These are phyloP conservation scores for Tarsius wallacei DNA, from an alignment of 2,797 vertebrate genomes.

Conservation along the genomic window DNA sequence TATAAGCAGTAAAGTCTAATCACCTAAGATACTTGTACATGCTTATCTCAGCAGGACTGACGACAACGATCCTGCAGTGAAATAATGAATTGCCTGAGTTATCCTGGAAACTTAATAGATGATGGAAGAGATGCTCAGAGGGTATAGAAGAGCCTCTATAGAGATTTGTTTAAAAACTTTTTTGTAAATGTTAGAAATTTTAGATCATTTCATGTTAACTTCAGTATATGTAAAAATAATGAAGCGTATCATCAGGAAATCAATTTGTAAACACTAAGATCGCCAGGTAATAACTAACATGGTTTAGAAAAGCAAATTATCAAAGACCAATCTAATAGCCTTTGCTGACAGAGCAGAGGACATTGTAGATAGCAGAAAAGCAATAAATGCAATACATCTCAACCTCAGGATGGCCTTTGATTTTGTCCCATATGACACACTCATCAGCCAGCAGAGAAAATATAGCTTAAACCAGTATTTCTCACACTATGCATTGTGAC, in stretches of 20 bases:
- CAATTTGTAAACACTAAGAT: conserved; percentile 62
- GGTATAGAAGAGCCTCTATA: neutral
- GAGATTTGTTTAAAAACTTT: neutral
- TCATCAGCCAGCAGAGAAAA: conserved; percentile 78
- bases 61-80: neutral
- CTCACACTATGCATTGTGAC: conserved; percentile 61
- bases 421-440: conserved; percentile 74
- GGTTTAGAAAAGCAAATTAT: conserved; percentile 72
- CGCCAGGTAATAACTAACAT: conserved; percentile 57
- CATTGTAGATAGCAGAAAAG: conserved; percentile 73
- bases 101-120: neutral
- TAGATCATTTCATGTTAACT: neutral
- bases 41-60: neutral
- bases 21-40: neutral
- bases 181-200: conserved; percentile 53
- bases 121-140: neutral
- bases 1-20: conserved; percentile 15
- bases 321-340: conserved; percentile 73
- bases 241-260: conserved; percentile 53
- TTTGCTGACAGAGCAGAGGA: conserved; percentile 75
- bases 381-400: conserved; percentile 67
- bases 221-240: conserved; percentile 52
- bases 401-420: conserved; percentile 69
- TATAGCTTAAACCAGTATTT: conserved; percentile 71
- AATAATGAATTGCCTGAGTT: conserved; percentile 16